A percentile compares a stretch with the other conserved stretches of the same genome.
phyloP scores from a whole-genome alignment of 2,888 invertebrate species.

The Synanthedon myopaeformis region DNA sequence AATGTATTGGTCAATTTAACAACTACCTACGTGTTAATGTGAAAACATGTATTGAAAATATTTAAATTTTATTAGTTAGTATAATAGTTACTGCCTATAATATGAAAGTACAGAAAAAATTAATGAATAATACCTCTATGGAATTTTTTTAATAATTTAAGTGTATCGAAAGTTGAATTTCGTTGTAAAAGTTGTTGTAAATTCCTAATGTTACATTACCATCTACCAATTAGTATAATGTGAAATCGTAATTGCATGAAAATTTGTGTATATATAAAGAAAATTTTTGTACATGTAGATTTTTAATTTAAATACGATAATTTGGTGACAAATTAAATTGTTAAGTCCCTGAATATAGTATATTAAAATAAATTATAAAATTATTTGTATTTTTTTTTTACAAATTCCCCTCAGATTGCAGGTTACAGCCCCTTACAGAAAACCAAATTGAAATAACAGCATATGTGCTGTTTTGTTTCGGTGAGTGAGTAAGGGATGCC shows the following conservation, averaged over 20 bases:
- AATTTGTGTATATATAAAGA: constrained; percentile 58
- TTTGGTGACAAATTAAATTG: constrained; percentile 60
- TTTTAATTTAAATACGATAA: constrained; percentile 61
- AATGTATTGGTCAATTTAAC: no score
- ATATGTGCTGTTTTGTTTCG: no score
- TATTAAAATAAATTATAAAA: constrained; percentile 14
- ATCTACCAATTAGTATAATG: constrained; percentile 48
- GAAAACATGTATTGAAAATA: no score
- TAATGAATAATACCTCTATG: not conserved
- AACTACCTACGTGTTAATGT: no score
- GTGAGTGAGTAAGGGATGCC: no score
- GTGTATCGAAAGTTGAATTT: constrained; percentile 14
- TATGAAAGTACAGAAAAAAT: no score
- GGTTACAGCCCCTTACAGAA: no score
- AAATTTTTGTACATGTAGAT: constrained; percentile 67
- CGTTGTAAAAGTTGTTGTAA: constrained; percentile 43
- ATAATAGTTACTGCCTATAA: no score
- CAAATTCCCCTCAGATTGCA: no score
- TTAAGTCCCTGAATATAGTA: constrained; percentile 65
- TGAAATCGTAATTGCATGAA: constrained; percentile 46
- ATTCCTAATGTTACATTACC: constrained; percentile 34
- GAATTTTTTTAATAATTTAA: constrained; percentile 4
- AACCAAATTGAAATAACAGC: no score
- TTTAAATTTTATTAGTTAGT: no score
- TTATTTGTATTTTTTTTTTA: no score